Evolutionary conservation across 2,113 vertebrate genomes (phyloP).

Genomic region (Laterallus jamaicensis): DNA sequence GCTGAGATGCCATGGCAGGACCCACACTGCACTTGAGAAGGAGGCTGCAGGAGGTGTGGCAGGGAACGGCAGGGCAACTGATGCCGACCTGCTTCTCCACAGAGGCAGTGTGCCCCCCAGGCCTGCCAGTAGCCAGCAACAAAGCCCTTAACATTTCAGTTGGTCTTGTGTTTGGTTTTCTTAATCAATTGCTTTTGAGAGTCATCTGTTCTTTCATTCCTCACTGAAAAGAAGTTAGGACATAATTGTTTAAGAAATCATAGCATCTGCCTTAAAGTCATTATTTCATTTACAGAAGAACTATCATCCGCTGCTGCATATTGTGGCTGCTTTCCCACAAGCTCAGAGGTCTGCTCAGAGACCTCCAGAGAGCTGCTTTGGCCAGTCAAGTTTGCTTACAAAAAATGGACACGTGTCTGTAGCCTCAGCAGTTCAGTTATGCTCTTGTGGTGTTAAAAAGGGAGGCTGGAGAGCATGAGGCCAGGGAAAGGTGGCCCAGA

Average conservation of each 20-base stretch:
- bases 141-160: background rate
- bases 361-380: background rate
- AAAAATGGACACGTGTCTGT: background rate
- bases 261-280: background rate
- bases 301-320: background rate
- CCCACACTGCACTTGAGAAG: accelerated
- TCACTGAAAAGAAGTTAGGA: background rate
- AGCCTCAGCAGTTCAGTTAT: background rate
- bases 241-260: slow-evolving; percentile 31
- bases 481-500: background rate
- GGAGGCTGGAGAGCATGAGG: background rate
- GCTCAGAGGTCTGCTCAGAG: background rate
- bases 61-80: background rate
- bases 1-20: background rate
- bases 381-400: background rate
- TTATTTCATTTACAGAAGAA: background rate
- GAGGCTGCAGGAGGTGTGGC: background rate
- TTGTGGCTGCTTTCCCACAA: background rate
- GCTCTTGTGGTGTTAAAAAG: background rate
- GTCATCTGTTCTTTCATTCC: background rate
- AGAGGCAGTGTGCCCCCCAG: background rate
- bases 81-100: background rate
- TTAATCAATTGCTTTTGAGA: background rate
- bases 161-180: background rate
- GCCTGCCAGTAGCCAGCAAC: background rate